Percentiles rank a stretch among this genome's conserved stretches.
Conservation (phyloP, 2,113 vertebrate species). For the Cololabis saira region DNA sequence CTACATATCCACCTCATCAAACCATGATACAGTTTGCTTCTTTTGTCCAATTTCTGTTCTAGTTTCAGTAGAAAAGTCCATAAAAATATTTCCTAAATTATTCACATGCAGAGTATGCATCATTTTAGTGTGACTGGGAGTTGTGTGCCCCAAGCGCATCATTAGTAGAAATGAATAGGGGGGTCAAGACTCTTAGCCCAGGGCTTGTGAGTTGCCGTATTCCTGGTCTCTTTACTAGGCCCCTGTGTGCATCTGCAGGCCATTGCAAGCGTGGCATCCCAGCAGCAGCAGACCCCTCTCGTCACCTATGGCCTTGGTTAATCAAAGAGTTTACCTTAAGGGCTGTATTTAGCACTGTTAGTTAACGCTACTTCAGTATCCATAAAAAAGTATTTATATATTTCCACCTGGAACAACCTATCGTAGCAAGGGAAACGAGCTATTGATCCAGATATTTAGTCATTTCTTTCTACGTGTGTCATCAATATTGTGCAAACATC, state of each 20-base stretch:
- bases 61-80: background rate
- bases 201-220: slow-evolving; percentile 65
- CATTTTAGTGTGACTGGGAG: slow-evolving; percentile 43
- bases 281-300: slow-evolving; percentile 81
- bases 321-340: slow-evolving; percentile 99
- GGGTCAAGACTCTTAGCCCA: slow-evolving; percentile 60
- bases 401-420: slow-evolving; percentile 93
- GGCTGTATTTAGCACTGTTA: slow-evolving; percentile 94
- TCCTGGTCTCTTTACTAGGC: slow-evolving; percentile 66
- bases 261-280: slow-evolving; percentile 82
- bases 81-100: slow-evolving; percentile 19
- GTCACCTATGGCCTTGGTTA: slow-evolving; percentile 95
- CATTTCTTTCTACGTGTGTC: slow-evolving; percentile 94
- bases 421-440: slow-evolving; percentile 91
- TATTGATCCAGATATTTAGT: slow-evolving; percentile 99
- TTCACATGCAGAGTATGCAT: slow-evolving; percentile 44
- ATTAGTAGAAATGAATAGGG: slow-evolving; percentile 66
- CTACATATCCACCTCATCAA: slow-evolving; percentile 10
- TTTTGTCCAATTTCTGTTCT: background rate
- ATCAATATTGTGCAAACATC: slow-evolving; percentile 96
- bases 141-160: slow-evolving; percentile 24
- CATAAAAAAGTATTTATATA: slow-evolving; percentile 93
- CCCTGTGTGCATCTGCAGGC: slow-evolving; percentile 81
- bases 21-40: background rate
- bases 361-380: slow-evolving; percentile 88